These are phyloP conservation scores for Pipra filicauda DNA, from an alignment of 2,113 vertebrate genomes.

Conservation along the genomic window DNA sequence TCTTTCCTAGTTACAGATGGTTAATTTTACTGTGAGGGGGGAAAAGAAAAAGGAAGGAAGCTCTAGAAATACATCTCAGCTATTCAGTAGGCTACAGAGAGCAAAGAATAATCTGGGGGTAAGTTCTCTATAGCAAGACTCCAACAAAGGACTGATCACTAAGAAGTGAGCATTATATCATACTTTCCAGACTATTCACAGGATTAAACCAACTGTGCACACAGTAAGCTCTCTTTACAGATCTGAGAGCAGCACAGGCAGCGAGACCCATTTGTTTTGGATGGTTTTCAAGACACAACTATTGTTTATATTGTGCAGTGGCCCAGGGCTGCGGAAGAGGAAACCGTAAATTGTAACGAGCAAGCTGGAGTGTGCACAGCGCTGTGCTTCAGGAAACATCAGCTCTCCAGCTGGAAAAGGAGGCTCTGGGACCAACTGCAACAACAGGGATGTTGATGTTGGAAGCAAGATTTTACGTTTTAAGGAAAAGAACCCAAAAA, in stretches of 20 bases:
- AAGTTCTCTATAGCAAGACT: constrained; percentile 17
- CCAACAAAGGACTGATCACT: not conserved
- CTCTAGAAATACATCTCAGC: constrained; percentile 20
- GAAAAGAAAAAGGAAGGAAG: not conserved
- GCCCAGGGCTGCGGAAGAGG: constrained; percentile 24
- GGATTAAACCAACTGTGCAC: constrained; percentile 52
- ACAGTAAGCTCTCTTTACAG: constrained; percentile 20
- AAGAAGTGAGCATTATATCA: constrained; percentile 50
- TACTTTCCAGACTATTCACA: constrained; percentile 44
- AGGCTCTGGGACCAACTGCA: not conserved
- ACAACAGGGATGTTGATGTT: not conserved
- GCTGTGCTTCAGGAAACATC: not conserved
- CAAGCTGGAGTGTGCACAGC: not conserved
- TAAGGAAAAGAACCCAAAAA: not conserved
- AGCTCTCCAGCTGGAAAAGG: not conserved
- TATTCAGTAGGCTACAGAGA: constrained; percentile 9
- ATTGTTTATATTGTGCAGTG: constrained; percentile 47
- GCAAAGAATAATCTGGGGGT: constrained; percentile 2
- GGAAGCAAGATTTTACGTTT: not conserved
- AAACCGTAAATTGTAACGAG: not conserved
- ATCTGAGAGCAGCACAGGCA: constrained; percentile 36
- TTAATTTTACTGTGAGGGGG: constrained; percentile 2
- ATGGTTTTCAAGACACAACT: constrained; percentile 50
- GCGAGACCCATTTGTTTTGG: constrained; percentile 20
- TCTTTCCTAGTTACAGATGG: constrained; percentile 44